A percentile compares a stretch with the other conserved stretches of the same genome.
Evolutionary conservation across 1,140 invertebrate genomes (phyloP).

Genomic region (Lepidurus couesii): DNA sequence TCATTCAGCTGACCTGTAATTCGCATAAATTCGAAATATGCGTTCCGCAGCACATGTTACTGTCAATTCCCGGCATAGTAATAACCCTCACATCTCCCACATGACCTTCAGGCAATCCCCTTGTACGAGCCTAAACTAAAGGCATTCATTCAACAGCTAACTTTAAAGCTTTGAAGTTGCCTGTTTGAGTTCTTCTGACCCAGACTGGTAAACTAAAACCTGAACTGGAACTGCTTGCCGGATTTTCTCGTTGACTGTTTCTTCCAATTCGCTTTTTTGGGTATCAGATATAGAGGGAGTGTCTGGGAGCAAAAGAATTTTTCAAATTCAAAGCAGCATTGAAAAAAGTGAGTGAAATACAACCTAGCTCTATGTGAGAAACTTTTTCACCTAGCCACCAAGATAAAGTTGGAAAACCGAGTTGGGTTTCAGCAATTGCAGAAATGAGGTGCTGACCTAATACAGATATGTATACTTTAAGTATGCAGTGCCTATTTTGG

Average conservation of each 20-base stretch:
- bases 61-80: constrained; percentile 63
- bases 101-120: constrained; percentile 70
- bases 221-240: constrained; percentile 53
- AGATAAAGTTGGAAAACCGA: constrained; percentile 61
- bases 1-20: constrained; percentile 54
- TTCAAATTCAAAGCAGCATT: background rate
- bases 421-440: constrained; percentile 65
- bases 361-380: constrained; percentile 60
- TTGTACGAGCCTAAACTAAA: constrained; percentile 48
- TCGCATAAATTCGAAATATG: constrained; percentile 72
- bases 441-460: constrained; percentile 74
- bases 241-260: constrained; percentile 62
- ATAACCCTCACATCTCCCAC: constrained; percentile 64
- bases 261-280: constrained; percentile 51
- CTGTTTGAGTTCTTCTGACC: constrained; percentile 54
- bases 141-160: background rate
- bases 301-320: constrained; percentile 40
- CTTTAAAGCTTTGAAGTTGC: constrained; percentile 41
- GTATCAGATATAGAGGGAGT: constrained; percentile 48
- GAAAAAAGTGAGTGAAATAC: constrained; percentile 36
- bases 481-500: background rate
- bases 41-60: constrained; percentile 80
- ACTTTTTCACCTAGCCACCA: constrained; percentile 70
- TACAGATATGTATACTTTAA: background rate
- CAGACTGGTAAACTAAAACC: constrained; percentile 56